Evolutionary conservation across 2,797 vertebrate genomes (phyloP).

Genomic region (Taenioides sp.): DNA sequence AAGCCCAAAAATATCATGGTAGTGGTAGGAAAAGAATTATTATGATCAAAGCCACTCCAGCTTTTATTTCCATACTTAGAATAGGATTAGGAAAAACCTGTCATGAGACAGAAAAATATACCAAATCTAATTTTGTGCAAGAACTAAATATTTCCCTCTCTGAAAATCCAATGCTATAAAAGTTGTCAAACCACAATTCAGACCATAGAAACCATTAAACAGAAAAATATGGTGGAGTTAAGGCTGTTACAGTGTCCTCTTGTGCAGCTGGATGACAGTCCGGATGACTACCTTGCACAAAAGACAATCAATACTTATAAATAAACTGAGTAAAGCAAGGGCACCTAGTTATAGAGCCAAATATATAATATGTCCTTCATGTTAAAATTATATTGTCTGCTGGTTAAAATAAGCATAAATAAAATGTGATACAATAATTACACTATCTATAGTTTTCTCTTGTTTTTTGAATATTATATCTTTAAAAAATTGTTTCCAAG

Average conservation of each 20-base stretch:
- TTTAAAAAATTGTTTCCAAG: background rate
- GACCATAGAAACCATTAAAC: constrained; percentile 28
- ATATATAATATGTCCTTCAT: constrained; percentile 18
- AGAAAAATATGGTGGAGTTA: constrained; percentile 29
- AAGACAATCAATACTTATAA: constrained; percentile 77
- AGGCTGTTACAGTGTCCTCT: constrained; percentile 53
- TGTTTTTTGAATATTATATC: background rate
- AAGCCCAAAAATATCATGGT: constrained; percentile 5
- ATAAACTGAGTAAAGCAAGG: constrained; percentile 77
- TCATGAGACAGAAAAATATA: constrained; percentile 15
- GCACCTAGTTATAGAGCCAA: constrained; percentile 60
- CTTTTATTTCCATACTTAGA: constrained; percentile 12
- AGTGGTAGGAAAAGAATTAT: constrained; percentile 1
- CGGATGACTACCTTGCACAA: constrained; percentile 70
- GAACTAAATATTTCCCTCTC: constrained; percentile 22
- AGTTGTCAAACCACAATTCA: constrained; percentile 43
- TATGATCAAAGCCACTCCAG: background rate
- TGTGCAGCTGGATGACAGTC: constrained; percentile 55
- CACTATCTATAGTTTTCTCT: background rate
- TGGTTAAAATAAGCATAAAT: background rate
- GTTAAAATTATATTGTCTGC: background rate
- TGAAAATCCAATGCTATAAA: constrained; percentile 32
- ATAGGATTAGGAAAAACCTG: constrained; percentile 9
- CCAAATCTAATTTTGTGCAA: constrained; percentile 23
- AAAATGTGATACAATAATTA: background rate